These are phyloP conservation scores for Formica aserva DNA, from an alignment of 2,888 invertebrate genomes.

Conservation along the genomic window DNA sequence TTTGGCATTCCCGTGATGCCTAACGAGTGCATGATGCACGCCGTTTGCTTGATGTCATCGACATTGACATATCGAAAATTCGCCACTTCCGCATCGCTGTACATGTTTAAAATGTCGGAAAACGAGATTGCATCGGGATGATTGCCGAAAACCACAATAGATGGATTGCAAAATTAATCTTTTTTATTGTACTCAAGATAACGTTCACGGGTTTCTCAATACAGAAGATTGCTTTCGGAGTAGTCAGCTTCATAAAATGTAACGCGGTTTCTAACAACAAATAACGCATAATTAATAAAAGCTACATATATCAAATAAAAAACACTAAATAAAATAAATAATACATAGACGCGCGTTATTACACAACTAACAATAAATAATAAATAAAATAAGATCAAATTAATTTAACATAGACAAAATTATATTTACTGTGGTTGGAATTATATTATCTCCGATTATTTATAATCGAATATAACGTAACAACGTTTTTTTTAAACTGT, in stretches of 20 bases:
- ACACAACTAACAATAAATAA: not conserved
- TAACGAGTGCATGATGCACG: too few species aligned
- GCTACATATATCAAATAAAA: too few species aligned
- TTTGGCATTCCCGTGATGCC: too few species aligned
- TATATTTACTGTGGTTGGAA: not conserved
- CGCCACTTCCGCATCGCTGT: too few species aligned
- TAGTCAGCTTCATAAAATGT: constrained; percentile 68
- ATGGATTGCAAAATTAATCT: constrained; percentile 45
- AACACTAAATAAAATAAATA: not conserved
- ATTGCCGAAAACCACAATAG: constrained; percentile 74
- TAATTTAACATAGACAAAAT: not conserved
- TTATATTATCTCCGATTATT: not conserved
- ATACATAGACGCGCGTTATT: not conserved
- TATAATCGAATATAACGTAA: not conserved
- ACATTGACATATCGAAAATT: too few species aligned
- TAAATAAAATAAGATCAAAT: too few species aligned
- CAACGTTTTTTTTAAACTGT: not conserved
- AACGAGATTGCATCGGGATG: constrained; percentile 64
- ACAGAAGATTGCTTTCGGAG: constrained; percentile 79
- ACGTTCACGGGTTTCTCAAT: constrained; percentile 55
- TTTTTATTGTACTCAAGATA: constrained; percentile 59
- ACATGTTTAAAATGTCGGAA: constrained; percentile 71
- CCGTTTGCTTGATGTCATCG: too few species aligned
- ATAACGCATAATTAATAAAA: not conserved
- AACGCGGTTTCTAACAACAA: constrained; percentile 69